These are phyloP conservation scores for Tipula confusa DNA, from an alignment of 2,888 invertebrate genomes.

Conservation along the genomic window DNA sequence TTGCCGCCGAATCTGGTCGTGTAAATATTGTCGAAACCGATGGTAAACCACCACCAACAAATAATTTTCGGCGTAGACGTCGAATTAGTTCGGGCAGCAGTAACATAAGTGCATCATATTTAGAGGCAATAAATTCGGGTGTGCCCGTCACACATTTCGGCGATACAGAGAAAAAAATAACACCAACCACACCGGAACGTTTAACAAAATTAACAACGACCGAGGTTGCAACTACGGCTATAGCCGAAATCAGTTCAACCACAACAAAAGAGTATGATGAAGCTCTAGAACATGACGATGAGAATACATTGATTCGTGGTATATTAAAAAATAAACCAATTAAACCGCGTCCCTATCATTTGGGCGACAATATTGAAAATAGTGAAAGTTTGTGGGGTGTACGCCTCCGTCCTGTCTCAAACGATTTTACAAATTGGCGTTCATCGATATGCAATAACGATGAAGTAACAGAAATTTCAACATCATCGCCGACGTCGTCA, in stretches of 20 bases:
- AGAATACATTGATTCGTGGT: constrained; percentile 58
- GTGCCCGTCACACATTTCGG: constrained; percentile 65
- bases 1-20: constrained; percentile 77
- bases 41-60: constrained; percentile 79
- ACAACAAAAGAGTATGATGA: constrained; percentile 37
- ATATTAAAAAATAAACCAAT: constrained; percentile 70
- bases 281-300: constrained; percentile 43
- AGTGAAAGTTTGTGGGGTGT: constrained; percentile 53
- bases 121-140: constrained; percentile 46
- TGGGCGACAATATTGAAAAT: constrained; percentile 60
- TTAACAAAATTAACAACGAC: not conserved
- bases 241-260: constrained; percentile 27
- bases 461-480: not conserved
- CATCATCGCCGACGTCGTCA: not conserved
- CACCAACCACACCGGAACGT: constrained; percentile 35
- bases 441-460: not conserved
- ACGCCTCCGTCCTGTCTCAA: constrained; percentile 49
- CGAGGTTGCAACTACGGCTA: not conserved
- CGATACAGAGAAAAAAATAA: constrained; percentile 46
- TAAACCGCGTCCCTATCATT: constrained; percentile 69
- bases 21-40: constrained; percentile 85
- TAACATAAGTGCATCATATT: constrained; percentile 35
- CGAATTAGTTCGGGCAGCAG: constrained; percentile 53
- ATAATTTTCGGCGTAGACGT: constrained; percentile 69
- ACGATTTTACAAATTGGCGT: constrained; percentile 27